Base-by-base conservation (phyloP, 2,113 vertebrate species). In the Phodopus roborovskii region DNA sequence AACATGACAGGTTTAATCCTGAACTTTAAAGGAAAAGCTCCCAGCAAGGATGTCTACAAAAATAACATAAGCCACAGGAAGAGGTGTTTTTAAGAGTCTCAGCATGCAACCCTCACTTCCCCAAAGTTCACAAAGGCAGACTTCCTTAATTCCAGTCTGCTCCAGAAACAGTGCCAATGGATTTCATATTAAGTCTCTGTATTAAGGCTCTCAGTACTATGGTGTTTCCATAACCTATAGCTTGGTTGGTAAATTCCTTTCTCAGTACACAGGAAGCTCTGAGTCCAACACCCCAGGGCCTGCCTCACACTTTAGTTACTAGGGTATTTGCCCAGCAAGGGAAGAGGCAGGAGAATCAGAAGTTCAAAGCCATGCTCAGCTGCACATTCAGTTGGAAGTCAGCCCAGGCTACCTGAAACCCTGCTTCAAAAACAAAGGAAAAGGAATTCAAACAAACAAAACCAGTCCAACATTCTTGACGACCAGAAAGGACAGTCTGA, bases 21-120 rank as follows among this genome's bases (percentile, higher is more conserved):
- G 92, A 97, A 97, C 92, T 97, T 93, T 66, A 4, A 97, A 97
- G 88, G 73, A 97, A 97, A 97, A 96, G 66, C 70, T 93, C 89
- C 93, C 97, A 96, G 97, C 95, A 98, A 96, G 84, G 91, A 66
- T 39, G 96, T 93, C 96, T 97, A 96, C 94, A 97, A 97, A 98
- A 98, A 96, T 97, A 97, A 90, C 28, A 85, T 30, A 92, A 82
- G 45, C 64, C 86, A 94, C 45, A 79, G 42, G 74, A 74, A 93
- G 11, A 92, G 28, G 78, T 12, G 19, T 15, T 84, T 75, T 91
- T 68, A 83, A 64, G 48, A 71, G 6, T 85, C 66, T 92, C 62
- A 75, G 60, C 22, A 94, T 71, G 87, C 1, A 68, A 33, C 45
- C 88, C 7, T 3, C 89, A 92, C 30, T 87, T 85, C 42, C 81